Base-by-base conservation (phyloP, 2,797 vertebrate species). In the Cheracebus regulus region DNA sequence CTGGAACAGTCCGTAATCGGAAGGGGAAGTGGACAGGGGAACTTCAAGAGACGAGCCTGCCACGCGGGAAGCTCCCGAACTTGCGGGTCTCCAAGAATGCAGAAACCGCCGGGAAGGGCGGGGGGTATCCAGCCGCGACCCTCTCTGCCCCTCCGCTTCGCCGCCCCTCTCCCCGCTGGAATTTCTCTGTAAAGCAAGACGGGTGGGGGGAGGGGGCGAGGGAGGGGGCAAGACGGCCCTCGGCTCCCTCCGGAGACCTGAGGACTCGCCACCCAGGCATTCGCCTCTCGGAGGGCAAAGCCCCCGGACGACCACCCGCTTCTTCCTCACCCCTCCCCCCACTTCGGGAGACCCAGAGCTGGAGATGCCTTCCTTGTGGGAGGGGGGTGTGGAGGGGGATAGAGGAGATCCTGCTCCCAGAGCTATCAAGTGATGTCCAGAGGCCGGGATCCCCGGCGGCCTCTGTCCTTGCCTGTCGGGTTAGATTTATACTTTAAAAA, bases 1-100 rank as follows among this genome's bases (percentile, higher is more conserved):
- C 78, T 48, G 88, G 95, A 97, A 94, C 91, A 86, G 98, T 82
- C 95, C 12, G 80, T 64, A 70, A 95, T 93, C 90, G 98, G 97
- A 98, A 98, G 95, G 96, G 97, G 98, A 98, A 98, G 98, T 97
- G 96, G 97, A 98, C 73, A 93, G 95, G 97, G 97, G 97, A 98
- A 98, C 97, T 96, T 95, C 96, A 93, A 98, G 93, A 93, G 83
- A 76, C n/a, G 39, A 97, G 96, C 96, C 88, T 88, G 97, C 96
- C 90, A 93, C 92, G 75, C 82, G 93, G 94, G 92, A 96, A 96
- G 95, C 96, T 61, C 84, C 96, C 44, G 58, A 61, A 93, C 96
- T 97, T 79, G 85, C 75, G 84, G 79, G 85, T 96, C 97, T 92
- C 28, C 82, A 92, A 73, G 72, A 81, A 72, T 30, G 64, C 36